Conservation (phyloP, 1,140 invertebrate species). For the Globodera rostochiensis region DNA sequence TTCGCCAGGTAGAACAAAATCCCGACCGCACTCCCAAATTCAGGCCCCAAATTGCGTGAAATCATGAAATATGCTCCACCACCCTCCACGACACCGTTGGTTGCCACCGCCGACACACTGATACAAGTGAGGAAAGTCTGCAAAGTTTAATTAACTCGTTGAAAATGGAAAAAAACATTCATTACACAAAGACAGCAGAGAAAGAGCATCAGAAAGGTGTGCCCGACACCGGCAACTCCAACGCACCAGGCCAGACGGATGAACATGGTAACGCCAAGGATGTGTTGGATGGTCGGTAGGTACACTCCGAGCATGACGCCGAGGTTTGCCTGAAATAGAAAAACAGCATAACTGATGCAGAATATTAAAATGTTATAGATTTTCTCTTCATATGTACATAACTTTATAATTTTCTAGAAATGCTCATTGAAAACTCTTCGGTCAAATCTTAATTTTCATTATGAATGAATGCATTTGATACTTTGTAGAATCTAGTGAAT, state of each 20-base stretch:
- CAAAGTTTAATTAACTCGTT: constrained; percentile 44
- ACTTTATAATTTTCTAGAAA: too few species aligned
- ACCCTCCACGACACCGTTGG: constrained; percentile 86
- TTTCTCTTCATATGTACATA: too few species aligned
- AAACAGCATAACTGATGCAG: not conserved
- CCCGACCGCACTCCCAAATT: constrained; percentile 96
- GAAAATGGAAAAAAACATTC: not conserved
- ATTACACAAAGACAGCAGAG: constrained; percentile 76
- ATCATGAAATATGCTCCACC: constrained; percentile 99
- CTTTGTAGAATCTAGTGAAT: constrained; percentile 20
- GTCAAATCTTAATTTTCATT: too few species aligned
- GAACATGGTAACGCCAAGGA: constrained; percentile 78
- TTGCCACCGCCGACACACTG: constrained; percentile 98
- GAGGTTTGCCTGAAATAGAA: constrained; percentile 68
- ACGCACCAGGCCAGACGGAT: constrained; percentile 88
- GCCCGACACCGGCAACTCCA: constrained; percentile 89
- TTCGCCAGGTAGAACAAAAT: constrained; percentile 99
- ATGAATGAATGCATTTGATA: not conserved
- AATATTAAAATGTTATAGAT: not conserved
- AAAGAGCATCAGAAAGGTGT: constrained; percentile 91
- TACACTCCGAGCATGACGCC: constrained; percentile 96
- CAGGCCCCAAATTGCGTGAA: constrained; percentile 78
- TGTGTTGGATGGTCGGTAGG: constrained; percentile 98
- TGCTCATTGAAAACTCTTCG: too few species aligned
- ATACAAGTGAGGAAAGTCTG: constrained; percentile 97